Percentiles rank a stretch among this genome's conserved stretches.
Conservation (phyloP, 2,797 vertebrate species). For the Chelidonichthys spinosus region DNA sequence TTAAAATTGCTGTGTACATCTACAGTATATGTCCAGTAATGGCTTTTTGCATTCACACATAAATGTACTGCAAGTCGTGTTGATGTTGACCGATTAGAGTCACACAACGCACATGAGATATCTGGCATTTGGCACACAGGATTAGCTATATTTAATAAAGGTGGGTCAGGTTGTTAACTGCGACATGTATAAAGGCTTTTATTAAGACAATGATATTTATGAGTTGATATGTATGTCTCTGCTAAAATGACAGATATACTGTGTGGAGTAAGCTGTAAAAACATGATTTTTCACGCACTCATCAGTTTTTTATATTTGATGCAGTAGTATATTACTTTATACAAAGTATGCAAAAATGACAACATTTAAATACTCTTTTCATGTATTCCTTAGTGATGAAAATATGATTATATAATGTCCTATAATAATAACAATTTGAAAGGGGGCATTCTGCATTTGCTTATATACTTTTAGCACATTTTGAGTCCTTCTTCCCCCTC, state of each 20-base stretch:
- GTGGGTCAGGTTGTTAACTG: not conserved
- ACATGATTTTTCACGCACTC: no score
- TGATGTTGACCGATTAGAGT: not conserved
- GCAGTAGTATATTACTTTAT: not conserved
- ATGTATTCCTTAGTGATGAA: not conserved
- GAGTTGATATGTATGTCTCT: not conserved
- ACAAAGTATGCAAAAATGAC: not conserved
- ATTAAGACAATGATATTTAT: not conserved
- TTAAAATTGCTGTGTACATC: not conserved
- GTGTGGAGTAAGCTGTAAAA: not conserved
- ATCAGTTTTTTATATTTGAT: no score
- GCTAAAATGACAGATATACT: not conserved
- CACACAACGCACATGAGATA: not conserved
- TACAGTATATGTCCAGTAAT: constrained; percentile 22
- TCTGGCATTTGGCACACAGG: not conserved
- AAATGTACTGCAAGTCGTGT: constrained; percentile 12
- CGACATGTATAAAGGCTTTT: not conserved
- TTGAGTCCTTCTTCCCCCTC: not conserved
- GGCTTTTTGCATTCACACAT: constrained; percentile 34
- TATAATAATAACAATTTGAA: not conserved
- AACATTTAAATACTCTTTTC: not conserved
- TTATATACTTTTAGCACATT: no score
- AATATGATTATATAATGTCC: not conserved
- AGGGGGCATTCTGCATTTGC: no score
- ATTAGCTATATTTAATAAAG: constrained; percentile 5